Evolutionary conservation across 2,888 invertebrate genomes (phyloP).

Genomic region (Matsumyia berberina): DNA sequence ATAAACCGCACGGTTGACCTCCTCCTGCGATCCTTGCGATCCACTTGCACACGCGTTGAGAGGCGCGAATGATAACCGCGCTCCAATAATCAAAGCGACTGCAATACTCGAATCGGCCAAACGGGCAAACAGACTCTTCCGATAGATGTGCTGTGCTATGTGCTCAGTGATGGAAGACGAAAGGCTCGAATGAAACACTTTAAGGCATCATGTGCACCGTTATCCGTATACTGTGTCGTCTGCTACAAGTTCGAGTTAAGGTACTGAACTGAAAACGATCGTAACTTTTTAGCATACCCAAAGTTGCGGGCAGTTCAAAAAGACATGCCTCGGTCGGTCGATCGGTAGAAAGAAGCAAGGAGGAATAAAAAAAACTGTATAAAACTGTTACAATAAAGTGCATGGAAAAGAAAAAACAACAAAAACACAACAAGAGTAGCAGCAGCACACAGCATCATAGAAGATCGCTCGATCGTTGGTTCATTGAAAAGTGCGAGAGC

Average conservation of each 20-base stretch:
- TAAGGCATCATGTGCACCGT: conserved; percentile 76
- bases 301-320: conserved; percentile 77
- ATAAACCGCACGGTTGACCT: conserved; percentile 48
- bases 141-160: conserved; percentile 71
- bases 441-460: conserved; percentile 66
- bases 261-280: conserved; percentile 77
- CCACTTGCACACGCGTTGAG: conserved; percentile 73
- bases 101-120: conserved; percentile 64
- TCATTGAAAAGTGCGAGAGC: conserved; percentile 75
- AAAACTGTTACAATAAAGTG: conserved; percentile 77
- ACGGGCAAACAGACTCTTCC: conserved; percentile 62
- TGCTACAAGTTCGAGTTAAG: conserved; percentile 77
- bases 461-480: conserved; percentile 72
- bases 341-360: conserved; percentile 71
- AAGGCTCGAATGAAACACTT: conserved; percentile 76
- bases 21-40: conserved; percentile 63
- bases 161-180: conserved; percentile 75
- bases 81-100: conserved; percentile 67
- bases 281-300: conserved; percentile 76
- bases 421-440: conserved; percentile 74
- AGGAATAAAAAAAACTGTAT: conserved; percentile 72
- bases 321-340: conserved; percentile 72
- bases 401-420: conserved; percentile 71
- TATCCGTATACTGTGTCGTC: conserved; percentile 76
- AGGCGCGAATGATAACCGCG: conserved; percentile 74